These are phyloP conservation scores for Vultur gryphus DNA, from an alignment of 2,797 vertebrate species.

Conservation along the genomic window DNA sequence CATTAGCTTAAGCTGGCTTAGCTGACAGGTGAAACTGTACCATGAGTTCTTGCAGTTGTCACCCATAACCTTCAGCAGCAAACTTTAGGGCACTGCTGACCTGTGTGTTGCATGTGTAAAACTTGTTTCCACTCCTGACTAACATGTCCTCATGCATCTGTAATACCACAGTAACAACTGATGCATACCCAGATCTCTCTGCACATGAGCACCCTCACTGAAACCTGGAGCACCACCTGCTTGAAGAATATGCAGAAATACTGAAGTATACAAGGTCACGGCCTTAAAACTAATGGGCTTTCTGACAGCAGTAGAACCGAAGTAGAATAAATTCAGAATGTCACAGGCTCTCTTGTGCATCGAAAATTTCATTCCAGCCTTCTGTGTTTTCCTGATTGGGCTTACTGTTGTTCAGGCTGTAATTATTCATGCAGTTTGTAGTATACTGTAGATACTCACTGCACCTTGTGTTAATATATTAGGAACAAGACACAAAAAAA, in stretches of 20 bases:
- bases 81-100: background rate
- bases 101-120: background rate
- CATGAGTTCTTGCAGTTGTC: background rate
- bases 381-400: background rate
- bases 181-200: background rate
- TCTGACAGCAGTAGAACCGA: background rate
- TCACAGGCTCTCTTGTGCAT: background rate
- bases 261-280: rapidly evolving
- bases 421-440: background rate
- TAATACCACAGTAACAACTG: background rate
- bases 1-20: background rate
- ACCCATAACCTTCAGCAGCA: background rate
- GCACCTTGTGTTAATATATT: slow-evolving; percentile 7
- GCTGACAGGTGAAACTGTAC: background rate
- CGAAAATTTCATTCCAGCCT: background rate
- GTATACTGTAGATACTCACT: background rate
- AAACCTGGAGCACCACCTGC: background rate
- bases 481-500: background rate
- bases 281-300: background rate
- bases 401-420: background rate
- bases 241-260: background rate
- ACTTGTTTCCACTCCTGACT: background rate
- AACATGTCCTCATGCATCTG: background rate
- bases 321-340: background rate
- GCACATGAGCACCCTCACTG: background rate